A percentile compares a stretch with the other conserved stretches of the same genome.
These are phyloP conservation scores for Uloborus diversus DNA, from an alignment of 1,140 invertebrate species.

Conservation along the genomic window DNA sequence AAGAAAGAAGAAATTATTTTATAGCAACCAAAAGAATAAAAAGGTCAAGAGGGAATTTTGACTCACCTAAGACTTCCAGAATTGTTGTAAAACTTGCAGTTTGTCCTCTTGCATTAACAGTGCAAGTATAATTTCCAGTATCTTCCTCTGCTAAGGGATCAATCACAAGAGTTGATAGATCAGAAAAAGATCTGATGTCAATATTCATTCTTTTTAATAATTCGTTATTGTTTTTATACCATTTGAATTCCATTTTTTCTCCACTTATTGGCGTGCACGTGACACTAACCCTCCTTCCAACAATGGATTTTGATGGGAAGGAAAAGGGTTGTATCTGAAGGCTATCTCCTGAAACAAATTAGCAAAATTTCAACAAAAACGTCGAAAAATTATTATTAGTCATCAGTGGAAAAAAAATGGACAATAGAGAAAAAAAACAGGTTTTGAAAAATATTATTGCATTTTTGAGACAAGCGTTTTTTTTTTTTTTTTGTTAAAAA, in stretches of 20 bases:
- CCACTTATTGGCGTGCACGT: conserved; percentile 18
- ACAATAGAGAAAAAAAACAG: too few relatives aligned
- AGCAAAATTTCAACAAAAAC: too few relatives aligned
- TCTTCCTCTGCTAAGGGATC: conserved; percentile 5
- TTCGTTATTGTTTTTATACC: conserved; percentile 36
- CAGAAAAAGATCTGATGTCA: not conserved
- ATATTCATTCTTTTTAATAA: not conserved
- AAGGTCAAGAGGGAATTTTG: not conserved
- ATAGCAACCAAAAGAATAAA: not conserved
- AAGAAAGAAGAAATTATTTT: too few relatives aligned
- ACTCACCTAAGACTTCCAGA: conserved; percentile 20
- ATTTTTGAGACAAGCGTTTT: too few relatives aligned
- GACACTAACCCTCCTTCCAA: not conserved
- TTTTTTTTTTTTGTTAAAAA: too few relatives aligned
- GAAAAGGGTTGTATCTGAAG: conserved; percentile 42
- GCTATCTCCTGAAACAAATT: not conserved
- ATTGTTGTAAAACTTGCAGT: not conserved
- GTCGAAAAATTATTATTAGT: too few relatives aligned
- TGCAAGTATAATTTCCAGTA: conserved; percentile 27
- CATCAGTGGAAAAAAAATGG: too few relatives aligned
- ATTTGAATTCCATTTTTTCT: conserved; percentile 30
- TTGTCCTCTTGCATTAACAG: not conserved
- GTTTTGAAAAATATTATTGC: too few relatives aligned
- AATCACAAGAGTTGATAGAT: not conserved
- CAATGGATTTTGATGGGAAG: conserved; percentile 2